Percentiles rank a stretch among this genome's conserved stretches.
These are phyloP conservation scores for Sussaba pulchella DNA, from an alignment of 2,888 invertebrate genomes.

Conservation along the genomic window DNA sequence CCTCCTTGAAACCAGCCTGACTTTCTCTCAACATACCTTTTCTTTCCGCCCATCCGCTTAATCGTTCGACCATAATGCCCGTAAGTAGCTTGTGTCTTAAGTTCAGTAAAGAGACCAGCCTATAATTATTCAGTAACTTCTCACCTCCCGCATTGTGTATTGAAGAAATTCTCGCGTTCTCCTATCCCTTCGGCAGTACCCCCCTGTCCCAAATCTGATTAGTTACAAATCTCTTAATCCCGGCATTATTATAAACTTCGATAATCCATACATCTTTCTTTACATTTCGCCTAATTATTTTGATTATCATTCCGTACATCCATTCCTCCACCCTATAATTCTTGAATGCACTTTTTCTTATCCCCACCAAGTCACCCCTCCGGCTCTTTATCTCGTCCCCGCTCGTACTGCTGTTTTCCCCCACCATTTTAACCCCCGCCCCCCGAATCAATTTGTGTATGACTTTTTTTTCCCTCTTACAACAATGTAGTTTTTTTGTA, in stretches of 20 bases:
- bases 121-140: too few species aligned
- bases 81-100: too few species aligned
- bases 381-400: constrained; percentile 15
- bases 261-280: constrained; percentile 9
- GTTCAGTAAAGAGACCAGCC: too few species aligned
- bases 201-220: too few species aligned
- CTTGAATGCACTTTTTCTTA: constrained; percentile 20
- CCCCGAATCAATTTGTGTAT: background rate
- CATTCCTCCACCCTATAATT: constrained; percentile 38
- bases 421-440: constrained; percentile 25
- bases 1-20: too few species aligned
- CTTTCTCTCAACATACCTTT: too few species aligned
- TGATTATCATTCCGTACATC: constrained; percentile 31
- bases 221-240: background rate
- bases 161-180: too few species aligned
- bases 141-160: too few species aligned
- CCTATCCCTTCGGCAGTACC: too few species aligned
- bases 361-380: constrained; percentile 36
- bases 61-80: too few species aligned
- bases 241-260: constrained; percentile 47
- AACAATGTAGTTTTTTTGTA: constrained; percentile 59
- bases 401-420: constrained; percentile 6
- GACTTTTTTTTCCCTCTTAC: background rate
- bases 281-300: background rate
- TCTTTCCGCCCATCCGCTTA: too few species aligned